A percentile compares a stretch with the other conserved stretches of the same genome.
These are phyloP conservation scores for Recurvirostra avosetta DNA, from an alignment of 2,113 vertebrate genomes.

Conservation along the genomic window DNA sequence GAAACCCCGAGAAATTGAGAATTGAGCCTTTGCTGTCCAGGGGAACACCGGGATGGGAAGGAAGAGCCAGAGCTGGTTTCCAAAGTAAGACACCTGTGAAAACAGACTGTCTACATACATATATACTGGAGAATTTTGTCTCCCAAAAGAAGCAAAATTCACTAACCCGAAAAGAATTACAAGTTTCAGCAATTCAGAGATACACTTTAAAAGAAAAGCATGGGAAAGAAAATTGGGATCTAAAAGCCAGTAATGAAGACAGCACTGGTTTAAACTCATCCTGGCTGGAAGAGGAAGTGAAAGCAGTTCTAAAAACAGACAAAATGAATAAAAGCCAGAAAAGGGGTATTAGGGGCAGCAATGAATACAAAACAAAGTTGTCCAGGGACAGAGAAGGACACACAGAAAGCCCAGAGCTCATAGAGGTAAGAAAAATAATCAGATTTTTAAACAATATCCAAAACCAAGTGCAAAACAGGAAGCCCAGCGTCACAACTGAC, in stretches of 20 bases:
- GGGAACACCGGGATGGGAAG: not conserved
- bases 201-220: not conserved
- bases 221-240: not conserved
- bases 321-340: not conserved
- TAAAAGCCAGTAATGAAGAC: not conserved
- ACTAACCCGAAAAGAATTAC: not conserved
- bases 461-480: too few species aligned
- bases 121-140: not conserved
- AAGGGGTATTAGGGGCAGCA: not conserved
- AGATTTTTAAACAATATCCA: too few species aligned
- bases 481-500: not conserved
- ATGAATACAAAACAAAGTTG: not conserved
- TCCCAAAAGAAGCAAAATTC: not conserved
- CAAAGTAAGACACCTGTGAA: not conserved
- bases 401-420: too few species aligned
- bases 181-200: not conserved
- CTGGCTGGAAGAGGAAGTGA: not conserved
- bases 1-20: not conserved
- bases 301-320: not conserved
- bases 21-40: not conserved
- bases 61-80: not conserved
- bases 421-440: too few species aligned
- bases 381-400: not conserved
- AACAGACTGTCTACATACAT: not conserved
- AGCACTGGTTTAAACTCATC: not conserved